A percentile compares a stretch with the other conserved stretches of the same genome.
Evolutionary conservation across 2,888 invertebrate species (phyloP).

Genomic region (Drosophila acutilabella): DNA sequence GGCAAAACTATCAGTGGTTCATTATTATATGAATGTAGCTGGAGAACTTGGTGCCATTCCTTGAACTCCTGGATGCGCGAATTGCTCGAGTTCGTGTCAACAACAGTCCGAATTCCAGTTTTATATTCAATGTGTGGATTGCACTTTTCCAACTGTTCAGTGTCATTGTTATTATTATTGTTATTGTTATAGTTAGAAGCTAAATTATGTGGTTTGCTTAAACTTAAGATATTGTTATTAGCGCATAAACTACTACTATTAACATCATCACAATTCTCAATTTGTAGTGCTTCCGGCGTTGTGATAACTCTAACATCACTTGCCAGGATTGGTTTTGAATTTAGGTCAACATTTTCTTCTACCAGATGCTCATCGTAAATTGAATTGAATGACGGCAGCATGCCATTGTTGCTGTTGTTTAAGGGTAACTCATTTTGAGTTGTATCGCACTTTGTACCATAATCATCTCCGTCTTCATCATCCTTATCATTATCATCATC

Average conservation of each 20-base stretch:
- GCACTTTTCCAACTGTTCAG: conserved; percentile 8
- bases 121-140: background rate
- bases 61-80: conserved; percentile 87
- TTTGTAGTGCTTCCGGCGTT: conserved; percentile 40
- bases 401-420: conserved; percentile 76
- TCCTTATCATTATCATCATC: conserved; percentile 7
- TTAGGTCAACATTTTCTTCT: conserved; percentile 15
- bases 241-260: conserved; percentile 55
- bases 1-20: conserved; percentile 96
- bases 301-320: conserved; percentile 21
- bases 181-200: conserved; percentile 40
- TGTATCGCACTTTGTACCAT: conserved; percentile 13
- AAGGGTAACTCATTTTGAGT: conserved; percentile 45
- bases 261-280: conserved; percentile 70
- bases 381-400: conserved; percentile 81
- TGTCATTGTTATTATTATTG: conserved; percentile 32
- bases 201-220: conserved; percentile 55
- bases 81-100: conserved; percentile 60
- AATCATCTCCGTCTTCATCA: conserved; percentile 8
- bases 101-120: conserved; percentile 74
- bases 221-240: conserved; percentile 64
- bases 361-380: conserved; percentile 55
- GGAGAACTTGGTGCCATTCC: conserved; percentile 96
- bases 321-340: conserved; percentile 5
- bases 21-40: conserved; percentile 90